Evolutionary conservation across 2,113 vertebrate species (phyloP).

Genomic region (Epinephelus cyanopodus): DNA sequence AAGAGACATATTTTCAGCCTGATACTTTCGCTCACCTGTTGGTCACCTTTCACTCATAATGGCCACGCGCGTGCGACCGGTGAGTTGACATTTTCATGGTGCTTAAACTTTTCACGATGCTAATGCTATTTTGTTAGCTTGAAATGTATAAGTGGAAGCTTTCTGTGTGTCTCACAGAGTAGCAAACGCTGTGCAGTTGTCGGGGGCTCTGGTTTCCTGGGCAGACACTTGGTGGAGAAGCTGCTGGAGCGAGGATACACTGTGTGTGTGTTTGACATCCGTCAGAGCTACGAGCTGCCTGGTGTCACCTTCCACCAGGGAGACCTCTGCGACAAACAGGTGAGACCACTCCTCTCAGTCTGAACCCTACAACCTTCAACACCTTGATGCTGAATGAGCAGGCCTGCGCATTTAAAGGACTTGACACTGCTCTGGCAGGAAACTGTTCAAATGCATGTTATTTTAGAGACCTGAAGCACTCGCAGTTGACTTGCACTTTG

Average conservation of each 20-base stretch:
- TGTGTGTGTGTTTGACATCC: slow-evolving; percentile 94
- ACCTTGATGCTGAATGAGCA: background rate
- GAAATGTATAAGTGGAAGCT: rapidly evolving
- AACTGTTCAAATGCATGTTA: background rate
- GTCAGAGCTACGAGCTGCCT: slow-evolving; percentile 85
- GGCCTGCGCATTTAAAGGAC: background rate
- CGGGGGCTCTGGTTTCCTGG: slow-evolving; percentile 94
- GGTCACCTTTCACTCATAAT: slow-evolving; percentile 53
- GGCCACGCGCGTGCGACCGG: slow-evolving; percentile 84
- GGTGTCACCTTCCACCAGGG: slow-evolving; percentile 90
- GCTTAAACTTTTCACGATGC: background rate
- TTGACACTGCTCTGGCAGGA: background rate
- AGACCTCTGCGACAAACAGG: slow-evolving; percentile 93
- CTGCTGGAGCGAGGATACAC: slow-evolving; percentile 89
- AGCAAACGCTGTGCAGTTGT: slow-evolving; percentile 91
- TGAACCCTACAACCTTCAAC: background rate
- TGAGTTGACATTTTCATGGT: slow-evolving; percentile 62
- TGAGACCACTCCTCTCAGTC: slow-evolving; percentile 52
- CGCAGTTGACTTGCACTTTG: background rate
- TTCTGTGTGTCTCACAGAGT: slow-evolving; percentile 75
- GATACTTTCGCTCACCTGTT: background rate
- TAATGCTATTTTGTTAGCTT: background rate
- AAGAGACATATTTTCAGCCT: background rate
- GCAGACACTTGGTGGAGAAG: slow-evolving; percentile 93
- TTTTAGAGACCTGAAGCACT: background rate